Evolutionary conservation across 2,113 vertebrate genomes (phyloP).

Genomic region (Cairina moschata): DNA sequence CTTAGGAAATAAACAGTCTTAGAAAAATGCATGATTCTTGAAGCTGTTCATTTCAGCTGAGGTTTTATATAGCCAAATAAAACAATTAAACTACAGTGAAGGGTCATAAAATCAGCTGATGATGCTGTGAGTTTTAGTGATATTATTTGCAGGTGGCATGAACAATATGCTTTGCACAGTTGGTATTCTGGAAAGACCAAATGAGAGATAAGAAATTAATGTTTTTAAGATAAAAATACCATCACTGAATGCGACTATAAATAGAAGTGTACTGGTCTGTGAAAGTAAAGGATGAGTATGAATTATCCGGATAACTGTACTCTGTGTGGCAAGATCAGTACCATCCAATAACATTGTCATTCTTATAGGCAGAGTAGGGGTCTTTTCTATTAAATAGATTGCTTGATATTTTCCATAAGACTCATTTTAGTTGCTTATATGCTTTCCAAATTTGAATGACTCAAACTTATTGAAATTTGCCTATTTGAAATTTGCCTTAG

Average conservation of each 20-base stretch:
- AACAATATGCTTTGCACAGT: neutral
- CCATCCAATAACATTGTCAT: neutral
- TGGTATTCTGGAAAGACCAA: neutral
- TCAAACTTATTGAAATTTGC: neutral
- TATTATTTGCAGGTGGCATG: neutral
- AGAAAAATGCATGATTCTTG: neutral
- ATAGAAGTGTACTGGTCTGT: neutral
- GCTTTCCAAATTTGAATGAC: neutral
- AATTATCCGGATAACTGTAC: neutral
- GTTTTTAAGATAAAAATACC: neutral
- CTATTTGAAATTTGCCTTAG: neutral
- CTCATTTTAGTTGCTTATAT: neutral
- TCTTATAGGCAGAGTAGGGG: neutral
- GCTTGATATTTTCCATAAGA: neutral
- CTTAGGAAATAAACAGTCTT: neutral
- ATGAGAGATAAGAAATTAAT: neutral
- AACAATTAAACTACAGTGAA: constrained; percentile 22
- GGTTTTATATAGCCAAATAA: constrained; percentile 30
- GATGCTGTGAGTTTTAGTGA: neutral
- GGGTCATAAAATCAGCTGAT: neutral
- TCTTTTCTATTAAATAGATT: neutral
- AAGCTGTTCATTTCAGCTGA: constrained; percentile 7
- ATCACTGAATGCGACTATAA: neutral
- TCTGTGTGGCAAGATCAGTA: neutral
- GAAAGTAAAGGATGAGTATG: neutral